Conservation (phyloP, 1,140 invertebrate genomes). For the Maconellicoccus hirsutus region DNA sequence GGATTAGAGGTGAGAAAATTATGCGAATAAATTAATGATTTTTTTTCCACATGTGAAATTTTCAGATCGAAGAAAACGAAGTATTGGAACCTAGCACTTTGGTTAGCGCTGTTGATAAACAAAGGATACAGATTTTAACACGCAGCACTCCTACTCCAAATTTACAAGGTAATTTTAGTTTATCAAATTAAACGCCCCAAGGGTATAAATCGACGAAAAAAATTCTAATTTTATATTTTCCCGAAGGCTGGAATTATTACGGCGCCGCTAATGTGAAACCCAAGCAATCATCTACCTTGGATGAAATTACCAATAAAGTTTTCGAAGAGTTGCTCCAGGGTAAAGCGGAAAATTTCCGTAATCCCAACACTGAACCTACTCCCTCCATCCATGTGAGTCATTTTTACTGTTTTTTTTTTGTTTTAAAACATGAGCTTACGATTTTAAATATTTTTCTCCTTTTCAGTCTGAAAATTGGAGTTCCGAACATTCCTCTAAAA, state of each 20-base stretch:
- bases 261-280: constrained; percentile 13
- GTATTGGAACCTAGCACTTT: constrained; percentile 42
- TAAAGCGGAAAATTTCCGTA: constrained; percentile 34
- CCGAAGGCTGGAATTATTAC: constrained; percentile 24
- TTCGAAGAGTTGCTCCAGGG: constrained; percentile 68
- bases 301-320: constrained; percentile 73
- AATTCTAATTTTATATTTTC: too few relatives aligned
- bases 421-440: not conserved
- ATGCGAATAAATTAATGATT: not conserved
- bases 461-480: constrained; percentile 58
- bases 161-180: constrained; percentile 12
- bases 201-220: too few relatives aligned
- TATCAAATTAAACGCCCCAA: too few relatives aligned
- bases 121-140: constrained; percentile 39
- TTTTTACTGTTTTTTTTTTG: not conserved
- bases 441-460: constrained; percentile 25
- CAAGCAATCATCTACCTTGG: constrained; percentile 40
- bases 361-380: not conserved
- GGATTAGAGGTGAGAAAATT: not conserved
- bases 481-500: constrained; percentile 56
- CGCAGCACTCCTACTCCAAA: constrained; percentile 30
- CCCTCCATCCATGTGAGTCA: not conserved
- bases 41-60: not conserved
- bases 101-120: constrained; percentile 44
- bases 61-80: constrained; percentile 36